A percentile compares a stretch with the other conserved stretches of the same genome.
phyloP scores from a whole-genome alignment of 1,140 invertebrate species.

The Rhizoglyphus robini region DNA sequence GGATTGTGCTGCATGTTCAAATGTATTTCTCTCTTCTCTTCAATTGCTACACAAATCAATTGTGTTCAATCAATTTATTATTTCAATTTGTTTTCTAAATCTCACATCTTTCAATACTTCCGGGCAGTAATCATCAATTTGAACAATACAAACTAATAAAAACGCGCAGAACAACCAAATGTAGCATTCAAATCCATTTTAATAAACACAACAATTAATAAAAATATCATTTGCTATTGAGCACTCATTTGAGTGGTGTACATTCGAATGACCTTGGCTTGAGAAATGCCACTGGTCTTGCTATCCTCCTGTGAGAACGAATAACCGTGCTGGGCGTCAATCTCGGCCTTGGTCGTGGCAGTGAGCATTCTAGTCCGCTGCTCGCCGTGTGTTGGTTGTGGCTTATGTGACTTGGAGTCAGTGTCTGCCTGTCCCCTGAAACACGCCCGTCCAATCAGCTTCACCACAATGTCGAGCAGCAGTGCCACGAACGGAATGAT shows the following conservation, averaged over 20 bases:
- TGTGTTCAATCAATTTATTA: too few species aligned
- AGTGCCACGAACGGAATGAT: constrained; percentile 75
- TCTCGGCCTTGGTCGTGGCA: not conserved
- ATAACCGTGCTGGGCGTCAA: constrained; percentile 55
- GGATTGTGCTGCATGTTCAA: too few species aligned
- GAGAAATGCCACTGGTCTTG: constrained; percentile 50
- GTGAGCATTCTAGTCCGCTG: constrained; percentile 43
- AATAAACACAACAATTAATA: not conserved
- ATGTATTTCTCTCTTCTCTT: too few species aligned
- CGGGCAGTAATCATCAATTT: too few species aligned
- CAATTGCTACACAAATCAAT: too few species aligned
- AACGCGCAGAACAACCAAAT: too few species aligned
- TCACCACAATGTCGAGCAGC: constrained; percentile 69
- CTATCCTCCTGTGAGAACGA: constrained; percentile 98
- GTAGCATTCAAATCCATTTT: too few species aligned
- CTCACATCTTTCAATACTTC: too few species aligned
- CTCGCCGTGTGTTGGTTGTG: not conserved
- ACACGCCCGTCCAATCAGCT: constrained; percentile 70
- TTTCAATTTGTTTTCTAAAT: too few species aligned
- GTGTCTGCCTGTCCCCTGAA: constrained; percentile 74
- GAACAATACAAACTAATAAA: too few species aligned
- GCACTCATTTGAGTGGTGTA: constrained; percentile 37
- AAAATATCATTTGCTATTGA: not conserved
- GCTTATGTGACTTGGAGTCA: constrained; percentile 49
- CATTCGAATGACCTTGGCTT: constrained; percentile 77